A percentile compares a stretch with the other conserved stretches of the same genome.
Evolutionary conservation across 2,888 invertebrate species (phyloP).

Genomic region (Arge pagana): DNA sequence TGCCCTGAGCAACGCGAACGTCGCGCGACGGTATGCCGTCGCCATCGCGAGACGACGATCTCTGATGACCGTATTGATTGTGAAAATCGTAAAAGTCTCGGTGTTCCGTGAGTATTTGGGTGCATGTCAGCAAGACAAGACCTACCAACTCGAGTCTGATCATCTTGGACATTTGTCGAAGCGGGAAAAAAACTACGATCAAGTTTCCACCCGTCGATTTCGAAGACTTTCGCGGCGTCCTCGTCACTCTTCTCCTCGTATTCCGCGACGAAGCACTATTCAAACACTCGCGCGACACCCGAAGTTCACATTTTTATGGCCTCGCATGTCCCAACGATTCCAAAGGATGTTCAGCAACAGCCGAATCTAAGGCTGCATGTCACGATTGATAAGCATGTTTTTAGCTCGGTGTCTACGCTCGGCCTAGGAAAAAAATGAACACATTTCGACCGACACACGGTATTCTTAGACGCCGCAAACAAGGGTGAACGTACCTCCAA

Average conservation of each 20-base stretch:
- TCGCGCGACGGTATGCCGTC: constrained; percentile 63
- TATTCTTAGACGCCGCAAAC: constrained; percentile 47
- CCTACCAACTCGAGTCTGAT: constrained; percentile 47
- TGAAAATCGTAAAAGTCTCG: constrained; percentile 40
- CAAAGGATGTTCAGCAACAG: no score
- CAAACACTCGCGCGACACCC: background rate
- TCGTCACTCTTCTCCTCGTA: background rate
- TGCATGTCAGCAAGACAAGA: constrained; percentile 48
- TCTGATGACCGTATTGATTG: constrained; percentile 40
- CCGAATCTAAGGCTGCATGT: no score
- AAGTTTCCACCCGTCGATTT: no score
- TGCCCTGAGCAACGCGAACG: constrained; percentile 70
- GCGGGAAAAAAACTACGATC: no score
- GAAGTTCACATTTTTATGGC: constrained; percentile 5
- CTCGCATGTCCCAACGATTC: no score
- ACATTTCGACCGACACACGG: constrained; percentile 23
- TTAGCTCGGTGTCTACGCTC: constrained; percentile 1
- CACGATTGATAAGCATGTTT: constrained; percentile 5
- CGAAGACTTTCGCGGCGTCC: background rate
- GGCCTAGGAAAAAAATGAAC: constrained; percentile 13
- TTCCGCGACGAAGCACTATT: background rate
- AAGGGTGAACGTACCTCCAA: constrained; percentile 51
- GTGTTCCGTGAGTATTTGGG: constrained; percentile 50
- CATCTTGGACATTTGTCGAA: constrained; percentile 42
- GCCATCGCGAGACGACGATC: constrained; percentile 34